These are phyloP conservation scores for Eospalax fontanierii DNA, from an alignment of 2,797 vertebrate species.

Conservation along the genomic window DNA sequence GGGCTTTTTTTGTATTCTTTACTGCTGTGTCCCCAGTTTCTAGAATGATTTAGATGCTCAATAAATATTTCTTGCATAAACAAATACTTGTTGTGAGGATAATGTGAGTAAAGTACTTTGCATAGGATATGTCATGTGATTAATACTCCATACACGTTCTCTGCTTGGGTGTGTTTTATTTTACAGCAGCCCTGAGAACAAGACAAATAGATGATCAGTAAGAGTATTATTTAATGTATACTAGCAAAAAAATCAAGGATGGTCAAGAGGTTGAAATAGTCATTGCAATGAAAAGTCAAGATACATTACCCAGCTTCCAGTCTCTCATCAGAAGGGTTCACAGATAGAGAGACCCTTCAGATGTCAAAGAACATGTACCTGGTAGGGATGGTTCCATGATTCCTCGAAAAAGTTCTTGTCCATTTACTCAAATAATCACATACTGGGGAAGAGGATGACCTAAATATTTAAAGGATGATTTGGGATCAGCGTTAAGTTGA, in stretches of 20 bases:
- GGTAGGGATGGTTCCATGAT: not conserved
- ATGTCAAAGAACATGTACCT: not conserved
- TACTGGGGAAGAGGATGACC: not conserved
- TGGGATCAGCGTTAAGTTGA: not conserved
- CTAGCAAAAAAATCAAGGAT: conserved; percentile 40
- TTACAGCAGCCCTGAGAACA: not conserved
- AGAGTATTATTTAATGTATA: not conserved
- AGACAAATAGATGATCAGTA: not conserved
- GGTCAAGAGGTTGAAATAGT: not conserved
- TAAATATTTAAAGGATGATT: not conserved
- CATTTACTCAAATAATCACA: not conserved
- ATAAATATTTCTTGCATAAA: conserved; percentile 78
- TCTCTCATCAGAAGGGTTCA: not conserved
- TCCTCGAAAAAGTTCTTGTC: not conserved
- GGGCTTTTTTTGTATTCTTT: conserved; percentile 56
- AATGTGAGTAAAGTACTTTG: not conserved
- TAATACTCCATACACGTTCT: not conserved
- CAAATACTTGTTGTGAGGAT: not conserved
- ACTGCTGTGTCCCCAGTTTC: conserved; percentile 67
- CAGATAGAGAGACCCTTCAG: not conserved
- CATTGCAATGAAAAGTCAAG: not conserved
- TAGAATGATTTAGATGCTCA: conserved; percentile 76
- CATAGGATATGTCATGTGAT: no score
- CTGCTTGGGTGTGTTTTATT: not conserved
- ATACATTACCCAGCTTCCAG: not conserved